Conservation (phyloP, 2,113 vertebrate genomes). For the Plotosus lineatus region DNA sequence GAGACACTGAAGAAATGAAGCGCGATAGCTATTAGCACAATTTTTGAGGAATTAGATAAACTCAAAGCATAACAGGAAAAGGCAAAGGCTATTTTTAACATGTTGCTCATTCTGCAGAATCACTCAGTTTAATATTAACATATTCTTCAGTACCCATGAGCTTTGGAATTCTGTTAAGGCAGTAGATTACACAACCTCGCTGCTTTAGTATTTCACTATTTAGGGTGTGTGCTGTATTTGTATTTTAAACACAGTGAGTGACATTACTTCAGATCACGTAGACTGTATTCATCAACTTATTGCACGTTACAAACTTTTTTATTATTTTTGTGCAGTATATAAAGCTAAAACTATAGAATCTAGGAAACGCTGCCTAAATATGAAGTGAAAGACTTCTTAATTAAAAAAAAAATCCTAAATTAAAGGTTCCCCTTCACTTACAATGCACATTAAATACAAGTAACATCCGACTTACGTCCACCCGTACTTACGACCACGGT, state of each 20-base stretch:
- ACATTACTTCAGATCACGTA: constrained; percentile 12
- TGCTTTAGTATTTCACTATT: not conserved
- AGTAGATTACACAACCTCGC: not conserved
- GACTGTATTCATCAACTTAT: constrained; percentile 33
- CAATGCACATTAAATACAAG: too few relatives aligned
- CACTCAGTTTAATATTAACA: not conserved
- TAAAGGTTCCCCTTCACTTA: too few relatives aligned
- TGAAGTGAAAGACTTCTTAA: too few relatives aligned
- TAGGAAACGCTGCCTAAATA: not conserved
- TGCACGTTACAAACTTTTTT: not conserved
- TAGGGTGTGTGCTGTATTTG: not conserved
- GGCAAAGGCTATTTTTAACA: not conserved
- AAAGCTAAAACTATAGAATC: not conserved
- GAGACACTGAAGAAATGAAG: not conserved
- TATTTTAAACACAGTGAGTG: constrained; percentile 24
- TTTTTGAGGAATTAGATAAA: not conserved
- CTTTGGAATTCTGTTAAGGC: not conserved
- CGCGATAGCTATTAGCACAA: not conserved
- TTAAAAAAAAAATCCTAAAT: too few relatives aligned
- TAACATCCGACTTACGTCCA: too few relatives aligned
- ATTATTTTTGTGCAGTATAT: not conserved
- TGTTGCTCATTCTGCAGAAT: not conserved
- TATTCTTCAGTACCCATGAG: not conserved
- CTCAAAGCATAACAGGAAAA: constrained; percentile 12
- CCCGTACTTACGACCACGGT: too few relatives aligned